phyloP scores from a whole-genome alignment of 2,888 invertebrate species.

The Cepaea hortensis region DNA sequence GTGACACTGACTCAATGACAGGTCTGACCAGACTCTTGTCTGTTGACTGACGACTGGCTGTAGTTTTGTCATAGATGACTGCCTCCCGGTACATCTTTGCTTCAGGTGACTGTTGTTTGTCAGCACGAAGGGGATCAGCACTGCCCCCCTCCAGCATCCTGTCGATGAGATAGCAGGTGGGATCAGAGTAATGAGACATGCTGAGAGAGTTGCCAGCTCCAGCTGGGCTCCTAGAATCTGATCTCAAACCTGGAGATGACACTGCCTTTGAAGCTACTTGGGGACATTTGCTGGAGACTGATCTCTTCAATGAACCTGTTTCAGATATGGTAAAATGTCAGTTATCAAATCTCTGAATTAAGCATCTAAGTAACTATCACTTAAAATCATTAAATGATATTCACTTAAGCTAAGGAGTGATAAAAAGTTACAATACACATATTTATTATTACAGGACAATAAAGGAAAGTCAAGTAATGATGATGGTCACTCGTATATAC shows the following conservation, averaged over 20 bases:
- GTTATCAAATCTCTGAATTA: too few relatives aligned
- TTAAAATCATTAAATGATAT: too few relatives aligned
- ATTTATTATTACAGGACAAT: too few relatives aligned
- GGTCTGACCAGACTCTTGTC: not conserved
- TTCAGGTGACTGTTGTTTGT: slow-evolving; percentile 56
- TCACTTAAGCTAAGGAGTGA: too few relatives aligned
- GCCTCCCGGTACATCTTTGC: slow-evolving; percentile 66
- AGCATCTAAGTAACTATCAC: too few relatives aligned
- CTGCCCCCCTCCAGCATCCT: slow-evolving; percentile 66
- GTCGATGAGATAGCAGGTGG: slow-evolving; percentile 66
- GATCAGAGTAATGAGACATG: slow-evolving; percentile 53
- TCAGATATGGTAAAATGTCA: not conserved
- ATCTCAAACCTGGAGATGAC: slow-evolving; percentile 35
- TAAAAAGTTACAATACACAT: too few relatives aligned
- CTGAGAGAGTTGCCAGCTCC: slow-evolving; percentile 36
- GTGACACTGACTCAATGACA: slow-evolving; percentile 21
- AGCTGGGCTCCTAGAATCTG: slow-evolving; percentile 22
- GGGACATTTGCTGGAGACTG: slow-evolving; percentile 31
- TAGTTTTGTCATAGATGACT: slow-evolving; percentile 55
- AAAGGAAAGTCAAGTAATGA: too few relatives aligned
- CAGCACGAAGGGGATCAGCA: not conserved
- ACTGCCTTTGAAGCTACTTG: not conserved
- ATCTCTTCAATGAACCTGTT: slow-evolving; percentile 24
- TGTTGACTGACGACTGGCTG: not conserved
- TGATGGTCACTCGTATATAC: too few relatives aligned